phyloP scores from a whole-genome alignment of 2,888 invertebrate genomes.

The Drosophila bunnanda region DNA sequence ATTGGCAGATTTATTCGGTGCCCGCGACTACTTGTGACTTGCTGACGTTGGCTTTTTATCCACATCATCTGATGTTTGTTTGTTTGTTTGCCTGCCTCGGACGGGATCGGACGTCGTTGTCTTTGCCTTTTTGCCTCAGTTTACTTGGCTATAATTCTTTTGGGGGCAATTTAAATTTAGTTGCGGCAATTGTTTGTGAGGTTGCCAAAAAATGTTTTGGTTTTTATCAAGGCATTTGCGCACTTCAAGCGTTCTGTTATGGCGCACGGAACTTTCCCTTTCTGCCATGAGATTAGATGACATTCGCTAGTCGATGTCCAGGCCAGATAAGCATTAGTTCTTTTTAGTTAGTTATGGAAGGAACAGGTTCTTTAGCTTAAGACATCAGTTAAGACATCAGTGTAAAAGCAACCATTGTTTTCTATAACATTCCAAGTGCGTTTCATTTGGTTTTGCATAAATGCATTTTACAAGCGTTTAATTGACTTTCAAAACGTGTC shows the following conservation, averaged over 20 bases:
- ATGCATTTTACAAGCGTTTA: conserved; percentile 66
- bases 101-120: not conserved
- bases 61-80: conserved; percentile 32
- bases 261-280: conserved; percentile 25
- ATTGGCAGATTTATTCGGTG: conserved; percentile 45
- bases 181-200: conserved; percentile 44
- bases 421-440: conserved; percentile 17
- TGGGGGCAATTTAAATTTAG: conserved; percentile 44
- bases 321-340: conserved; percentile 14
- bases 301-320: conserved; percentile 19
- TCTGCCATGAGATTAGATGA: conserved; percentile 17
- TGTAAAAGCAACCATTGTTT: conserved; percentile 25
- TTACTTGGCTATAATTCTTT: conserved; percentile 46
- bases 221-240: conserved; percentile 50
- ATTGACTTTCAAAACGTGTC: conserved; percentile 69
- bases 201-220: conserved; percentile 28
- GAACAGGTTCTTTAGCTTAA: conserved; percentile 32
- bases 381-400: not conserved
- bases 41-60: conserved; percentile 51
- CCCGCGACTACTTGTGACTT: conserved; percentile 45
- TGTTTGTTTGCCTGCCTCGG: conserved; percentile 27
- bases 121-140: conserved; percentile 14
- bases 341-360: conserved; percentile 5
- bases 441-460: conserved; percentile 58
- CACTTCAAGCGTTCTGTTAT: conserved; percentile 21